Evolutionary conservation across 2,888 invertebrate species (phyloP).

Genomic region (Dasysyrphus tricinctus): DNA sequence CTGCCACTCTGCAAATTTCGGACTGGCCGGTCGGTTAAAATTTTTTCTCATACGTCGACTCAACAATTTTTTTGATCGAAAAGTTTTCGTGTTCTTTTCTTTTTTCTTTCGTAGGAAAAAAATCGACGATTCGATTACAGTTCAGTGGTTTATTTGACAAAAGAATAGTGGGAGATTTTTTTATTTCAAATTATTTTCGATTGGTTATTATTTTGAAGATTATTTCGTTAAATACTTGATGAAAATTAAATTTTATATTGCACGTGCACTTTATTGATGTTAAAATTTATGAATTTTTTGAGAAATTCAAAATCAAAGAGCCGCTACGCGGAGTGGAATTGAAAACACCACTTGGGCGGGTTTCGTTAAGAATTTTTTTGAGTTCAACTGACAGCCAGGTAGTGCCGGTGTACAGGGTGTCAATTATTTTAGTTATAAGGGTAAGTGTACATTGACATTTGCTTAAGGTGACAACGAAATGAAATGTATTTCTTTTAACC

Average conservation of each 20-base stretch:
- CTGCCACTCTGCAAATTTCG: constrained; percentile 79
- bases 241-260: constrained; percentile 15
- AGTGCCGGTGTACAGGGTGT: constrained; percentile 55
- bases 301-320: constrained; percentile 46
- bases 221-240: constrained; percentile 23
- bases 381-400: constrained; percentile 54
- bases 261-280: constrained; percentile 47
- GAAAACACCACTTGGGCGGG: constrained; percentile 77
- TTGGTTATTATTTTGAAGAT: constrained; percentile 31
- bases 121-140: constrained; percentile 48
- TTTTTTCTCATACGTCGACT: constrained; percentile 73
- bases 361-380: constrained; percentile 76
- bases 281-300: constrained; percentile 33
- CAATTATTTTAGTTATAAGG: not conserved
- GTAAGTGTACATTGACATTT: not conserved
- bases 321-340: constrained; percentile 63
- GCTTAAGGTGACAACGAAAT: too few relatives aligned
- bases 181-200: not conserved
- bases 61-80: constrained; percentile 65
- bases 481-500: too few relatives aligned
- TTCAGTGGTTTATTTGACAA: constrained; percentile 52
- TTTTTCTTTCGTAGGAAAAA: constrained; percentile 43
- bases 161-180: constrained; percentile 19
- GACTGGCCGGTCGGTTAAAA: constrained; percentile 77
- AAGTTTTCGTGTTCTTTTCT: constrained; percentile 47